Conservation (phyloP, 2,888 invertebrate genomes). For the Plagodis pulveraria region DNA sequence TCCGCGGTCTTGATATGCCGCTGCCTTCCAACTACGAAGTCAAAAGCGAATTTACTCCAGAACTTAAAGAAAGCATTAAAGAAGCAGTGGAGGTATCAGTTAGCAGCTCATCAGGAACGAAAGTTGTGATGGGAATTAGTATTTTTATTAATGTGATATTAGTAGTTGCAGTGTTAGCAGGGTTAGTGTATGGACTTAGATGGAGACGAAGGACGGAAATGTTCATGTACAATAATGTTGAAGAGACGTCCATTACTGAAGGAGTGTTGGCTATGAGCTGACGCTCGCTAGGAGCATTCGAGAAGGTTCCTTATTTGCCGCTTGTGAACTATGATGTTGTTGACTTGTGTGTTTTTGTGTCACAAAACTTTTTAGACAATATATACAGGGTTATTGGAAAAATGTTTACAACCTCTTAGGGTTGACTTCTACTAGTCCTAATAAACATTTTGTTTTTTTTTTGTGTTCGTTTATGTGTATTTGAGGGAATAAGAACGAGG, state of each 20-base stretch:
- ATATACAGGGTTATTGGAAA: too few species aligned
- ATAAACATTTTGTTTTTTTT: too few species aligned
- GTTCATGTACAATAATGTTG: conserved; percentile 53
- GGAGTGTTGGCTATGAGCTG: conserved; percentile 48
- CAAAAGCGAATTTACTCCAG: conserved; percentile 37
- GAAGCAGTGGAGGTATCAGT: not conserved
- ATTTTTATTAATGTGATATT: conserved; percentile 61
- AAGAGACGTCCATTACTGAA: conserved; percentile 51
- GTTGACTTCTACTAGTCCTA: too few species aligned
- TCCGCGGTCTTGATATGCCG: conserved; percentile 49
- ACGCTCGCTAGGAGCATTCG: not conserved
- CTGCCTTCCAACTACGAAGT: conserved; percentile 44
- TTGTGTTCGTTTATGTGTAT: too few species aligned
- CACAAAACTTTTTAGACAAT: too few species aligned
- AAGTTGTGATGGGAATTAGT: conserved; percentile 55
- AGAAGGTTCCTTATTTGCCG: conserved; percentile 1
- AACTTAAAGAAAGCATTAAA: conserved; percentile 26
- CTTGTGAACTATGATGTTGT: conserved; percentile 8
- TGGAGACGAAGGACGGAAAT: conserved; percentile 55
- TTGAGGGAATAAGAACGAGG: too few species aligned
- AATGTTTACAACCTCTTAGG: too few species aligned
- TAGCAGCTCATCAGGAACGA: conserved; percentile 31
- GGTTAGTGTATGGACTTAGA: conserved; percentile 47
- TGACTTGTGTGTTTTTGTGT: not conserved
- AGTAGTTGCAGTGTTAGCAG: conserved; percentile 45